phyloP scores from a whole-genome alignment of 2,113 vertebrate genomes.

The Mirza zaza region DNA sequence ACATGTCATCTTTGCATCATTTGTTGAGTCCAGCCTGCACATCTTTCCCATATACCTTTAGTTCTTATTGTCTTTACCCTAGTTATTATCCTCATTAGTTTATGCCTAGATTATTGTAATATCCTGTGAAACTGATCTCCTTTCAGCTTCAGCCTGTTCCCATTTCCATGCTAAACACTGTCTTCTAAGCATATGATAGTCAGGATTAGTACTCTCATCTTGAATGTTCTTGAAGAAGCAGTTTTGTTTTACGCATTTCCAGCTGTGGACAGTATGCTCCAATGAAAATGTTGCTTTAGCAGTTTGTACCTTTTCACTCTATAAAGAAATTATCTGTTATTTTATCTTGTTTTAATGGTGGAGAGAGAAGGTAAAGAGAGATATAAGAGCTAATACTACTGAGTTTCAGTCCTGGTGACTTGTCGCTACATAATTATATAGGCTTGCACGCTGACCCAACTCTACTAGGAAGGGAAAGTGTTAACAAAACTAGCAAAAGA shows the following conservation, averaged over 20 bases:
- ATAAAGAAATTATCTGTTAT: background rate
- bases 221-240: slow-evolving; percentile 13
- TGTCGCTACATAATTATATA: background rate
- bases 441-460: background rate
- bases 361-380: background rate
- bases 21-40: background rate
- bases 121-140: background rate
- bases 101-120: background rate
- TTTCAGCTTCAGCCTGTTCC: background rate
- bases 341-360: background rate
- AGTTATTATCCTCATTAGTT: slow-evolving; percentile 3
- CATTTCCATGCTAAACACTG: background rate
- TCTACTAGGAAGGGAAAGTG: background rate
- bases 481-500: background rate
- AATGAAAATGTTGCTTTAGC: slow-evolving; percentile 48
- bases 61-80: background rate
- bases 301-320: background rate
- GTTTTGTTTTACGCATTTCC: slow-evolving; percentile 15
- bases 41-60: background rate
- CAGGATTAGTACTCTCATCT: background rate
- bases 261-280: background rate
- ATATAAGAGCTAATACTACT: background rate
- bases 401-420: background rate
- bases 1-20: background rate
- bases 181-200: slow-evolving; percentile 1